Base-by-base conservation (phyloP, 2,113 vertebrate species). In the Zingel zingel region DNA sequence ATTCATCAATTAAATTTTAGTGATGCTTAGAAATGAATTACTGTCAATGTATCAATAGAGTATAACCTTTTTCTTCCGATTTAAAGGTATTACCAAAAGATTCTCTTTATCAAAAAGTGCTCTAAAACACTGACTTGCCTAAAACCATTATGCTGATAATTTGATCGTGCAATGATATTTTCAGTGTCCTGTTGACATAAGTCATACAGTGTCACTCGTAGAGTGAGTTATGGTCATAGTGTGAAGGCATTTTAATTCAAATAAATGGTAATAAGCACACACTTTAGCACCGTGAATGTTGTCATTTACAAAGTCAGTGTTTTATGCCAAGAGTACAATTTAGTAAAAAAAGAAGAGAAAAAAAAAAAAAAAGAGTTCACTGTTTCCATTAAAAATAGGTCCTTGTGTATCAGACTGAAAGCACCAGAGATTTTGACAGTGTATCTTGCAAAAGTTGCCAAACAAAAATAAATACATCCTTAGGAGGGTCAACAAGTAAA, bases 221-320 rank as follows among this genome's bases (percentile, higher is more conserved):
- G 77, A 90, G 85, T 85, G 86, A 86, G 51, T 84, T 82, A 48
- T 90, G 61, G 39, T 87, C 74, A 89, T 83, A 85, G 93, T 94
- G 93, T 93, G 95, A 97, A 97, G 95, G 96, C 96, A 96, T 96
- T 91, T 93, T 64, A 95, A 94, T 94, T 91, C 91, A 14, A 91
- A 79, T 85, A 88, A 94, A 89, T 84, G 72, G 54, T 89, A 89
- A 92, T 93, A 95, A 95, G 94, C 95, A 97, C 93, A 95, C 87
- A 91, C 93, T 92, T 92, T 96, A 99, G 98, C 98, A 99, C 98
- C 97, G 93, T 95, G 94, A 95, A 95, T 94, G 92, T 96, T 93
- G 93, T 95, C 92, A 93, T 92, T 94, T 95, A 94, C 93, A 96
- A 95, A 96, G 94, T 96, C 96, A 97, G 95, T 96, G 96, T 97